These are phyloP conservation scores for Toxostoma redivivum DNA, from an alignment of 2,113 vertebrate genomes.

Conservation along the genomic window DNA sequence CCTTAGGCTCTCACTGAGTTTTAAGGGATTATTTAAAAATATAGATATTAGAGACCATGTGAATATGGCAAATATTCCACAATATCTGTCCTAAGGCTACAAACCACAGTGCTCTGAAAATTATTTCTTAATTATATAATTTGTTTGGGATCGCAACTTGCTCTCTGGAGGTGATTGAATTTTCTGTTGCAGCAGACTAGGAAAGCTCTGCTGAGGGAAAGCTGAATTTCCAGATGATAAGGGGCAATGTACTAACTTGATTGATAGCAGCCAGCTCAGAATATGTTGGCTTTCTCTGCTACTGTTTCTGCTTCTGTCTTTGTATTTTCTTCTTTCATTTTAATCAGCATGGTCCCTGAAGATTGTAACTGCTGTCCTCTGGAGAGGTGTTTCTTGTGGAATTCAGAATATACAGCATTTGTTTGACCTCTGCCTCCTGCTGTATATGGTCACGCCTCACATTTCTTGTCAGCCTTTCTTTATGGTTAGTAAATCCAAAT, in stretches of 20 bases:
- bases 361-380: not conserved
- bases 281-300: not conserved
- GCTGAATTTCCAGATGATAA: not conserved
- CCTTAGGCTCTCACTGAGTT: not conserved
- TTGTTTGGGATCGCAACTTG: not conserved
- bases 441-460: not conserved
- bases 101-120: not conserved
- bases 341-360: not conserved
- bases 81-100: not conserved
- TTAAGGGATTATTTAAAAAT: not conserved
- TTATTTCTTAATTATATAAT: not conserved
- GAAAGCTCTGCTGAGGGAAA: not conserved
- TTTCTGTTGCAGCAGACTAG: not conserved
- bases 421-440: not conserved
- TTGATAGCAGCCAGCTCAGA: not conserved
- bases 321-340: constrained; percentile 1
- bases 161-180: not conserved
- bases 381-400: not conserved
- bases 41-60: not conserved
- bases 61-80: not conserved
- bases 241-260: not conserved
- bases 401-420: constrained; percentile 14
- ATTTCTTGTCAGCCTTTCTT: not conserved
- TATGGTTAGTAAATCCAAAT: not conserved
- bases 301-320: not conserved